Conservation (phyloP, 2,888 invertebrate species). For the Campoletis raptor region DNA sequence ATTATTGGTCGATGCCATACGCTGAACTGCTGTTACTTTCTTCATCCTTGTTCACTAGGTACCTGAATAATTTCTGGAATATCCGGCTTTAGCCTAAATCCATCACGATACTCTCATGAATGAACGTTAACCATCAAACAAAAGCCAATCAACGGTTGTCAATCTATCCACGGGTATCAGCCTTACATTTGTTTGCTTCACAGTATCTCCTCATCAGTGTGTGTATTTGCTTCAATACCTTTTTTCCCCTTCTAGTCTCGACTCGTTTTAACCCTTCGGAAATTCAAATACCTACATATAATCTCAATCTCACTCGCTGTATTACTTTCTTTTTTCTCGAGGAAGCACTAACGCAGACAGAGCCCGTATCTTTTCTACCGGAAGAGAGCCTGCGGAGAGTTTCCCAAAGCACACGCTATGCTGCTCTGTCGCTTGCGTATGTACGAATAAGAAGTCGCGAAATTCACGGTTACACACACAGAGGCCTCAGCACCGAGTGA, state of each 20-base stretch:
- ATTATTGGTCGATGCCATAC: not conserved
- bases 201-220: constrained; percentile 37
- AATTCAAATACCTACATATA: constrained; percentile 27
- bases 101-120: constrained; percentile 4
- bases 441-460: constrained; percentile 51
- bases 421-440: constrained; percentile 35
- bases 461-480: constrained; percentile 45
- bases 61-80: not conserved
- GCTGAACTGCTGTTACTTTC: constrained; percentile 1
- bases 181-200: constrained; percentile 16
- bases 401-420: constrained; percentile 47
- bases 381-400: constrained; percentile 44
- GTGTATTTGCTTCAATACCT: constrained; percentile 10
- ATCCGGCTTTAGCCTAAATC: not conserved
- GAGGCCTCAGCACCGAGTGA: constrained; percentile 62
- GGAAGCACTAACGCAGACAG: not conserved
- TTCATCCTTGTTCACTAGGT: not conserved
- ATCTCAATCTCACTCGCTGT: constrained; percentile 13
- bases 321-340: constrained; percentile 35
- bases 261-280: constrained; percentile 47
- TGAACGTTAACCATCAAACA: constrained; percentile 81
- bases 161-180: constrained; percentile 69
- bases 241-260: not conserved
- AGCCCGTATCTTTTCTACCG: constrained; percentile 52
- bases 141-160: constrained; percentile 86